Conservation (phyloP, 1,140 invertebrate genomes). For the Gonioctena quinquepunctata region DNA sequence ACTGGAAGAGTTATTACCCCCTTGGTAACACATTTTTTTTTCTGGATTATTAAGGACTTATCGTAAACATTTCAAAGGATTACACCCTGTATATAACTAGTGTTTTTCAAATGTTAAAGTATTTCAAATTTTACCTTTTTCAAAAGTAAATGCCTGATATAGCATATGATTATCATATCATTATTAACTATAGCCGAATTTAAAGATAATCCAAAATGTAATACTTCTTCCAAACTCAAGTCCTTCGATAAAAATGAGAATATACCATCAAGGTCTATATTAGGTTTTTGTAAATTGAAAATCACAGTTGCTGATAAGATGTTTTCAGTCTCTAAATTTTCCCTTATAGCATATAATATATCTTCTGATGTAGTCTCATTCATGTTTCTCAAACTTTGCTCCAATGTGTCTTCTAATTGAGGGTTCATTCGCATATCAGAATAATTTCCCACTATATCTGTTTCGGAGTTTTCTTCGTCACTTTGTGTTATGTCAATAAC, state of each 20-base stretch:
- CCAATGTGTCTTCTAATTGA: background rate
- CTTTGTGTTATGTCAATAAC: slow-evolving; percentile 20
- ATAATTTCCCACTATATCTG: background rate
- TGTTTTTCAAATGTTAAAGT: too few relatives aligned
- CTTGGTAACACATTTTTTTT: too few relatives aligned
- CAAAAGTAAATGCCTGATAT: slow-evolving; percentile 22
- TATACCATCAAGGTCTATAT: slow-evolving; percentile 4
- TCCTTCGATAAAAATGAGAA: slow-evolving; percentile 9
- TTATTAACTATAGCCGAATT: background rate
- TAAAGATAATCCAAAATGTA: slow-evolving; percentile 22
- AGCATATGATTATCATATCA: slow-evolving; percentile 15
- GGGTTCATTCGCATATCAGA: background rate
- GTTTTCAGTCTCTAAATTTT: slow-evolving; percentile 22
- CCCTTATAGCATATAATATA: slow-evolving; percentile 21
- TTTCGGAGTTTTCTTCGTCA: slow-evolving; percentile 18
- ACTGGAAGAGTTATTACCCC: too few relatives aligned
- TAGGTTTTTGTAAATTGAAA: slow-evolving; percentile 10
- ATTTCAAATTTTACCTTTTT: slow-evolving; percentile 26
- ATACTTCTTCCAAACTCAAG: slow-evolving; percentile 18
- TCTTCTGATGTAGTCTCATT: slow-evolving; percentile 15
- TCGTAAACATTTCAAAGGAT: too few relatives aligned
- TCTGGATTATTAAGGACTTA: too few relatives aligned
- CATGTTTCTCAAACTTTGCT: background rate
- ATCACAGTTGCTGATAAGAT: slow-evolving; percentile 11
- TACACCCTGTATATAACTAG: too few relatives aligned